Evolutionary conservation across 2,113 vertebrate genomes (phyloP).

Genomic region (Coreoperca whiteheadi): DNA sequence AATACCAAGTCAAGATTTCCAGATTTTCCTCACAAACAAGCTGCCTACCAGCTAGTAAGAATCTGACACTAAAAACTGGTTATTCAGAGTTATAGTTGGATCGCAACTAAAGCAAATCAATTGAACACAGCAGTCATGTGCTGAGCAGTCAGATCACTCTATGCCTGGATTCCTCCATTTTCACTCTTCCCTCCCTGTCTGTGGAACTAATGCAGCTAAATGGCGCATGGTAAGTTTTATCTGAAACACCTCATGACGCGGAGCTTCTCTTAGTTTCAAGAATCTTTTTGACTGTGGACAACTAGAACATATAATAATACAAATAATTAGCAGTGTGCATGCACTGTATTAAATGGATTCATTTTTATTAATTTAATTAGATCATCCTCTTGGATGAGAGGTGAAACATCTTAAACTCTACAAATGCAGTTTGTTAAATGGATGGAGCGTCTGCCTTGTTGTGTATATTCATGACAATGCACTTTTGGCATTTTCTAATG

Average conservation of each 20-base stretch:
- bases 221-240: constrained; percentile 15
- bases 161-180: constrained; percentile 38
- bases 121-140: constrained; percentile 47
- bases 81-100: neutral
- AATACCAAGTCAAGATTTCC: neutral
- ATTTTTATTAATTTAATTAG: no score
- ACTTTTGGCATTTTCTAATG: neutral
- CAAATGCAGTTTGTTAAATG: neutral
- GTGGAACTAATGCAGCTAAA: constrained; percentile 53
- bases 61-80: neutral
- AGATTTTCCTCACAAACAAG: neutral
- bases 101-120: constrained; percentile 33
- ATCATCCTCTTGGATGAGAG: no score
- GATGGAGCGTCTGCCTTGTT: neutral
- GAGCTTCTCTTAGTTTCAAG: neutral
- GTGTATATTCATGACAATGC: neutral
- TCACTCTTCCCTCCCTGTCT: neutral
- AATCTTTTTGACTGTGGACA: neutral
- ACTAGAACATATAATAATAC: neutral
- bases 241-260: constrained; percentile 55
- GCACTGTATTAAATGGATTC: neutral
- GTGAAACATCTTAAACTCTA: neutral
- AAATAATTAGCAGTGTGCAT: neutral
- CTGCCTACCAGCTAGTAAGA: neutral
- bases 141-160: neutral